Percentiles rank a stretch among this genome's conserved stretches.
Evolutionary conservation across 2,113 vertebrate genomes (phyloP).

Genomic region (Reinhardtius hippoglossoides): DNA sequence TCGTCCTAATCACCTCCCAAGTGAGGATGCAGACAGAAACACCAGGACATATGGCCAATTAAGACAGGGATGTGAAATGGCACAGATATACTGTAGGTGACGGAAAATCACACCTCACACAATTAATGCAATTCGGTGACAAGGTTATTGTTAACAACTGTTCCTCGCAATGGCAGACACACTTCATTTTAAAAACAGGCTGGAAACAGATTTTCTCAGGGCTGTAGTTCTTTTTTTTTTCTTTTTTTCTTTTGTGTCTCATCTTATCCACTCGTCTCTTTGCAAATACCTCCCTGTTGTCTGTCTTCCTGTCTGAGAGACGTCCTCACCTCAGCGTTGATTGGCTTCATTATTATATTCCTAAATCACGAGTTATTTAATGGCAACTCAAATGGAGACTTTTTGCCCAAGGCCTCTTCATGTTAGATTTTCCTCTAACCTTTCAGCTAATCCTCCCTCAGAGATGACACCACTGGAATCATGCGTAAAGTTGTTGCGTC

Average conservation of each 20-base stretch:
- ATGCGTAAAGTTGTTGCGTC: not conserved
- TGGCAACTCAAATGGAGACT: not conserved
- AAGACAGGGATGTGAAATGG: constrained; percentile 50
- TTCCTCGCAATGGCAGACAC: not conserved
- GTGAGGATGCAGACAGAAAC: constrained; percentile 50
- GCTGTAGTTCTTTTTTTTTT: not conserved
- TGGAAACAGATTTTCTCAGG: not conserved
- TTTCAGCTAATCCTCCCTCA: not conserved
- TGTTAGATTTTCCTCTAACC: not conserved
- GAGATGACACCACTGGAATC: not conserved
- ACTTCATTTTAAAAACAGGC: not conserved
- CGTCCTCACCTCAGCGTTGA: not conserved
- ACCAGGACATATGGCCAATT: constrained; percentile 77
- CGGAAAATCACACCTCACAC: constrained; percentile 23
- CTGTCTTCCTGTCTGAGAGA: not conserved
- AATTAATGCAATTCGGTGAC: constrained; percentile 23
- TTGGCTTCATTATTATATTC: not conserved
- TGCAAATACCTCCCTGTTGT: not conserved
- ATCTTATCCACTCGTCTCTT: not conserved
- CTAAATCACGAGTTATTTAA: constrained; percentile 19
- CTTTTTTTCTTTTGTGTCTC: not conserved
- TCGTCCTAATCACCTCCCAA: constrained; percentile 72
- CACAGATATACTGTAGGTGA: constrained; percentile 30
- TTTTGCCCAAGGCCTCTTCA: not conserved
- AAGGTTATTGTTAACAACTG: constrained; percentile 13